Percentiles rank a stretch among this genome's conserved stretches.
phyloP scores from a whole-genome alignment of 2,797 vertebrate species.

The Falco rusticolus region DNA sequence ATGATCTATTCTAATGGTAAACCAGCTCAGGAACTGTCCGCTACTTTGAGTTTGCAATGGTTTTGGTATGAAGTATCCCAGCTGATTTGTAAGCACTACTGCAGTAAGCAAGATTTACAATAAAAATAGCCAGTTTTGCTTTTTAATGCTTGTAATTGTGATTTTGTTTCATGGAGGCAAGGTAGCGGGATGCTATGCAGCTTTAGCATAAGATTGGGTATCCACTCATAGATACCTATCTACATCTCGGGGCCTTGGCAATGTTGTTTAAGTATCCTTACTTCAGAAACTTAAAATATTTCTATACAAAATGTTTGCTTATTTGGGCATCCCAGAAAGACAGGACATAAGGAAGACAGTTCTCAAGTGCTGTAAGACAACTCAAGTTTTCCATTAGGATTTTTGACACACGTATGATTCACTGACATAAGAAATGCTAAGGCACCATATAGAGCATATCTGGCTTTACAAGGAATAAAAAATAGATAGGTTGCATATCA shows the following conservation, averaged over 20 bases:
- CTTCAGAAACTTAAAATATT: background rate
- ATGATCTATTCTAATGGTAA: background rate
- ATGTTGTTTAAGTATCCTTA: background rate
- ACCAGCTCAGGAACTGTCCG: background rate
- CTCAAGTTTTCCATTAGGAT: background rate
- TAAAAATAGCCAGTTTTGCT: background rate
- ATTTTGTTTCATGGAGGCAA: background rate
- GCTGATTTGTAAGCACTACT: background rate
- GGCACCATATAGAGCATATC: background rate
- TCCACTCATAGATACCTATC: accelerated
- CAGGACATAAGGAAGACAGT: background rate
- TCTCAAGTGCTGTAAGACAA: background rate
- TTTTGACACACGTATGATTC: background rate
- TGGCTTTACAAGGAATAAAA: background rate
- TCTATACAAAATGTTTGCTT: background rate
- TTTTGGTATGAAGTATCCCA: background rate
- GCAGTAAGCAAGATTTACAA: background rate
- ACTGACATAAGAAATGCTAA: background rate
- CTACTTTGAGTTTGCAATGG: background rate
- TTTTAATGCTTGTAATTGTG: background rate
- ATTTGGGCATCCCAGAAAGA: background rate
- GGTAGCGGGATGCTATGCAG: background rate
- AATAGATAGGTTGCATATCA: background rate
- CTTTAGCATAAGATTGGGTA: background rate
- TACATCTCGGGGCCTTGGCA: background rate